Percentiles rank a stretch among this genome's conserved stretches.
These are phyloP conservation scores for Sclerurus mexicanus DNA, from an alignment of 2,113 vertebrate genomes.

Conservation along the genomic window DNA sequence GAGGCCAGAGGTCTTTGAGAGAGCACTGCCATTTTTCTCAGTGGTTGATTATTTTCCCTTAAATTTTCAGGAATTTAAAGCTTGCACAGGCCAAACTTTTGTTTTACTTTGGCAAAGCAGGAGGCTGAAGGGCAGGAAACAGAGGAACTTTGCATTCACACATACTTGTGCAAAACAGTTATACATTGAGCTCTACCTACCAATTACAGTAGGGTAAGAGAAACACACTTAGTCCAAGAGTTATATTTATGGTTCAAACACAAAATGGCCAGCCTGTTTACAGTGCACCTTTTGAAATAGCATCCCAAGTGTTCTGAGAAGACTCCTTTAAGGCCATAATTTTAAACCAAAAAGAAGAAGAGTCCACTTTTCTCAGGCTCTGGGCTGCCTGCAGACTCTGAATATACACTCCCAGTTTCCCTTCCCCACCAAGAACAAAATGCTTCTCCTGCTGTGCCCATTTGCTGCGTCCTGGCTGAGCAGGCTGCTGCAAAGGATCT, in stretches of 20 bases:
- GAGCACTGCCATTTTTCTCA: not conserved
- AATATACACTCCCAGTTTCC: not conserved
- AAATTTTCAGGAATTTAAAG: slow-evolving; percentile 49
- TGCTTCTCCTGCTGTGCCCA: slow-evolving; percentile 36
- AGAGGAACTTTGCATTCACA: not conserved
- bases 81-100: slow-evolving; percentile 9
- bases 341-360: not conserved
- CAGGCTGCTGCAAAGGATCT: slow-evolving; percentile 23
- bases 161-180: not conserved
- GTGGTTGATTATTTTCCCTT: slow-evolving; percentile 29
- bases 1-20: not conserved
- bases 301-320: not conserved
- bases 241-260: not conserved
- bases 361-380: not conserved
- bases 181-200: not conserved
- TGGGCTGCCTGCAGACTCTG: not conserved
- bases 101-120: slow-evolving; percentile 16
- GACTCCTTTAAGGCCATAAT: not conserved
- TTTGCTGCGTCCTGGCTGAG: slow-evolving; percentile 40
- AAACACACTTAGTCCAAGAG: not conserved
- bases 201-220: not conserved
- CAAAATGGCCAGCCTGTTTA: not conserved
- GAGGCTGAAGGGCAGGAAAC: slow-evolving; percentile 1
- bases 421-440: slow-evolving; percentile 56
- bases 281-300: not conserved